phyloP scores from a whole-genome alignment of 2,113 vertebrate species.

The Istiophorus platypterus region DNA sequence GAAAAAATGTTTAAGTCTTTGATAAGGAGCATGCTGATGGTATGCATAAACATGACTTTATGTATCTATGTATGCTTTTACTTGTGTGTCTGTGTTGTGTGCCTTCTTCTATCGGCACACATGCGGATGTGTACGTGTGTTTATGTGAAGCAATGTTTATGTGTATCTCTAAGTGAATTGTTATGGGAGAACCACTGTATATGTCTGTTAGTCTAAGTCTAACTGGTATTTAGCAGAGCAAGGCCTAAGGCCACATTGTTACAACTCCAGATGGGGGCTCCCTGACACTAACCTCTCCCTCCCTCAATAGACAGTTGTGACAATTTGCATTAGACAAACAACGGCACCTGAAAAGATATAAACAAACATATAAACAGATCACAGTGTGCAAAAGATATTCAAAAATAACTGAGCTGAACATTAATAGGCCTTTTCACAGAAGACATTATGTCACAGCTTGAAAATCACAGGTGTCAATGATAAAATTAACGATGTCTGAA shows the following conservation, averaged over 20 bases:
- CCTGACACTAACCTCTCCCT: constrained; percentile 30
- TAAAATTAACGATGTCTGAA: background rate
- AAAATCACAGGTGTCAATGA: background rate
- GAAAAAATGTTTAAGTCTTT: too few species aligned
- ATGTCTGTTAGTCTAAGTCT: background rate
- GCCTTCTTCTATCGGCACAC: too few species aligned
- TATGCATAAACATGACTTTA: too few species aligned
- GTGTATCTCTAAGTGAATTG: background rate
- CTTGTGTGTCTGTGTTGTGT: too few species aligned
- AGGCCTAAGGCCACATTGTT: constrained; percentile 34
- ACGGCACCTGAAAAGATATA: background rate
- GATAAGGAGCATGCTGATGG: too few species aligned
- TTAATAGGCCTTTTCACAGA: too few species aligned
- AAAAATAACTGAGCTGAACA: background rate
- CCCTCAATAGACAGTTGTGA: constrained; percentile 48
- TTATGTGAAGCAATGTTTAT: background rate
- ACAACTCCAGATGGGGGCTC: constrained; percentile 42
- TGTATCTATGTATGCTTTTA: too few species aligned
- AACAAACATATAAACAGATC: too few species aligned
- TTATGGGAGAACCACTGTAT: background rate
- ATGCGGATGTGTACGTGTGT: too few species aligned
- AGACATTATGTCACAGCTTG: background rate
- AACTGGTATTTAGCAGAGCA: constrained; percentile 62
- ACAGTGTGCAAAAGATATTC: background rate
- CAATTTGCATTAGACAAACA: constrained; percentile 56